A percentile compares a stretch with the other conserved stretches of the same genome.
These are phyloP conservation scores for Hydractinia echinata DNA, from an alignment of 30 jellyfish, hydroid and myxozoan genomes.

Conservation along the genomic window DNA sequence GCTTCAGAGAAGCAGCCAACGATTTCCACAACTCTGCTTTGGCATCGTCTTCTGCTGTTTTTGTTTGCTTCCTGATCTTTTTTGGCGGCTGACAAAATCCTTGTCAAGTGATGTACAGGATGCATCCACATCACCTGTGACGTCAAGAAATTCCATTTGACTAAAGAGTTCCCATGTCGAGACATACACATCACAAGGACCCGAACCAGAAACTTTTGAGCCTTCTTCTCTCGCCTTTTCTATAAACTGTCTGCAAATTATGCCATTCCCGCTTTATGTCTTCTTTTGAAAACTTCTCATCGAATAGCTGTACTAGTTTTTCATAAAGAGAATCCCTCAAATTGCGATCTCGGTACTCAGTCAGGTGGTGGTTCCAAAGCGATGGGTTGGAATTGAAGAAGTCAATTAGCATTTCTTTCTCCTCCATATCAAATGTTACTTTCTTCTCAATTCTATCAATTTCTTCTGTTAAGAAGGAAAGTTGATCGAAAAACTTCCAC, in stretches of 20 bases:
- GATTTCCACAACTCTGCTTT: constrained; percentile 32
- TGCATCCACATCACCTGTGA: constrained; percentile 30
- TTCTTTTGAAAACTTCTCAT: constrained; percentile 16
- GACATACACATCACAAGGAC: constrained; percentile 23
- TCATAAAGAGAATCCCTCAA: constrained; percentile 22
- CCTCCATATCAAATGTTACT: constrained; percentile 24
- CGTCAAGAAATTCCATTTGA: constrained; percentile 32
- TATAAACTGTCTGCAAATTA: constrained; percentile 25
- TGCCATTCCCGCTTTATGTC: constrained; percentile 32
- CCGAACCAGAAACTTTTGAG: constrained; percentile 30
- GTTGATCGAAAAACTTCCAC: constrained; percentile 19
- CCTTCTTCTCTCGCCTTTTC: constrained; percentile 32
- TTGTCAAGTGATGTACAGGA: constrained; percentile 16
- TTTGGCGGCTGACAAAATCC: constrained; percentile 21
- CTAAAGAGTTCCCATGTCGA: constrained; percentile 31
- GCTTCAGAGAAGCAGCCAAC: constrained; percentile 31
- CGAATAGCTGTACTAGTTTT: constrained; percentile 23
- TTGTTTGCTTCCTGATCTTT: constrained; percentile 25
- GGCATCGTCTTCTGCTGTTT: constrained; percentile 34
- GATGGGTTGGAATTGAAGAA: constrained; percentile 25
- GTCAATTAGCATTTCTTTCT: constrained; percentile 21
- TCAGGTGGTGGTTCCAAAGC: constrained; percentile 25
- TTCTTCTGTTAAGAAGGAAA: constrained; percentile 21
- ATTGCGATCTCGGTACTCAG: constrained; percentile 26
- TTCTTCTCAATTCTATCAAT: constrained; percentile 16